Conservation (phyloP, 2,113 vertebrate genomes). For the Prietella phreatophila region DNA sequence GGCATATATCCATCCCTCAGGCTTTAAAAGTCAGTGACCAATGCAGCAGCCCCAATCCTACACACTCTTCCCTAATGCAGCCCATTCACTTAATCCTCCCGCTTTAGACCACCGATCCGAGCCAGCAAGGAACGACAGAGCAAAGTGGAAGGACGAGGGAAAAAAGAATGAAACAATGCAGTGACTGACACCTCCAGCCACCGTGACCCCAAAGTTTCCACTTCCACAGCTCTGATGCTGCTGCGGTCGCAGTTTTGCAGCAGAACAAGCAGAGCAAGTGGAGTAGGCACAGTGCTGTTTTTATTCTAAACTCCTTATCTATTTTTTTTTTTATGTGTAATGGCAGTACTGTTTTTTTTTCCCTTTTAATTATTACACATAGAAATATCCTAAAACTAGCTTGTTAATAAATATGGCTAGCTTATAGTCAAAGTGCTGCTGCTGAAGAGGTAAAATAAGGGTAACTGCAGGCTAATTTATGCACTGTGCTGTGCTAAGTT, state of each 20-base stretch:
- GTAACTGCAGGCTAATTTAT: not conserved
- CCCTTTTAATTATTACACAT: not conserved
- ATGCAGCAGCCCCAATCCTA: conserved; percentile 66
- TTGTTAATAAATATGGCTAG: not conserved
- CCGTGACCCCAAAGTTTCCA: conserved; percentile 54
- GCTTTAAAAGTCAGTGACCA: conserved; percentile 71
- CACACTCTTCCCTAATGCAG: conserved; percentile 67
- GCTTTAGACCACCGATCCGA: conserved; percentile 70
- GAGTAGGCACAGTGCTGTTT: not conserved
- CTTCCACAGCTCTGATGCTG: conserved; percentile 52
- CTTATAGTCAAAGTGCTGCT: not conserved
- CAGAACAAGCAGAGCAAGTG: conserved; percentile 10
- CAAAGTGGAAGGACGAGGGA: conserved; percentile 32
- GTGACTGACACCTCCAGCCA: conserved; percentile 63
- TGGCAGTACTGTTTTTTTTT: too few relatives aligned
- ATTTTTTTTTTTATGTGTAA: not conserved
- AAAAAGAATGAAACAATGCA: conserved; percentile 53
- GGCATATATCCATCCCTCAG: conserved; percentile 57
- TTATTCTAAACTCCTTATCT: not conserved
- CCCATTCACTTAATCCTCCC: conserved; percentile 71
- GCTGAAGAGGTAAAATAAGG: not conserved
- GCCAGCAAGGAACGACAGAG: conserved; percentile 58
- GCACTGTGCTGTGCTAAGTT: not conserved
- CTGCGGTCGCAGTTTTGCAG: not conserved
- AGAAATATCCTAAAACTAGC: not conserved